Conservation (phyloP, 2,888 invertebrate species). For the Hirudinaria manillensis region DNA sequence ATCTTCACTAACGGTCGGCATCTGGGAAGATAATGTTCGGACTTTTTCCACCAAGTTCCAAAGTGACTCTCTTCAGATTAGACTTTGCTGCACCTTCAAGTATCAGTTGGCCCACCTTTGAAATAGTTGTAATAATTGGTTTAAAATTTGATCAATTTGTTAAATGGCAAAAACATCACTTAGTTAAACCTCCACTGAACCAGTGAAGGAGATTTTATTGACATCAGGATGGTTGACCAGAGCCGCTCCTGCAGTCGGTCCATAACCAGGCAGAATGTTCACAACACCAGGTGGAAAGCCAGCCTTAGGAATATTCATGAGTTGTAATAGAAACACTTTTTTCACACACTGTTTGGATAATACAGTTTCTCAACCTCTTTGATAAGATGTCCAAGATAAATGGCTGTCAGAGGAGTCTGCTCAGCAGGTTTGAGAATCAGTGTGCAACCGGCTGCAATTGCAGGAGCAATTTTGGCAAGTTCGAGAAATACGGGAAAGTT, state of each 20-base stretch:
- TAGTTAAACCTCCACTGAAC: slow-evolving; percentile 62
- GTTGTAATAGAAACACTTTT: too few relatives aligned
- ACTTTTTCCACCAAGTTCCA: slow-evolving; percentile 89
- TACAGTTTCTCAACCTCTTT: slow-evolving; percentile 44
- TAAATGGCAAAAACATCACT: not conserved
- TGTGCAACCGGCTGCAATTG: slow-evolving; percentile 53
- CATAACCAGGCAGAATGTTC: slow-evolving; percentile 82
- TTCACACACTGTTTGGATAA: too few relatives aligned
- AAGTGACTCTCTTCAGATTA: slow-evolving; percentile 77
- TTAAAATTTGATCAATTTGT: not conserved
- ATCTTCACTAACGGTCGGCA: slow-evolving; percentile 60
- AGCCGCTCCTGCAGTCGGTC: slow-evolving; percentile 55
- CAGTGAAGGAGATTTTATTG: slow-evolving; percentile 76
- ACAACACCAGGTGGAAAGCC: slow-evolving; percentile 86
- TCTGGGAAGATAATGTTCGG: slow-evolving; percentile 83
- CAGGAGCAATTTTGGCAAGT: slow-evolving; percentile 51
- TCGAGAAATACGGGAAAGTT: slow-evolving; percentile 52
- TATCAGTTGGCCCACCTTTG: slow-evolving; percentile 74
- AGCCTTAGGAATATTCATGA: slow-evolving; percentile 59
- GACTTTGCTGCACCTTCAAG: slow-evolving; percentile 68
- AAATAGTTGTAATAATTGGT: not conserved
- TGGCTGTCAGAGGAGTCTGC: slow-evolving; percentile 53
- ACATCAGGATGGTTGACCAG: slow-evolving; percentile 50
- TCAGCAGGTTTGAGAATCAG: slow-evolving; percentile 54
- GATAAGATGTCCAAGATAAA: slow-evolving; percentile 49